Base-by-base conservation (phyloP, 2,888 invertebrate genomes). In the Chrysolina haemoptera region DNA sequence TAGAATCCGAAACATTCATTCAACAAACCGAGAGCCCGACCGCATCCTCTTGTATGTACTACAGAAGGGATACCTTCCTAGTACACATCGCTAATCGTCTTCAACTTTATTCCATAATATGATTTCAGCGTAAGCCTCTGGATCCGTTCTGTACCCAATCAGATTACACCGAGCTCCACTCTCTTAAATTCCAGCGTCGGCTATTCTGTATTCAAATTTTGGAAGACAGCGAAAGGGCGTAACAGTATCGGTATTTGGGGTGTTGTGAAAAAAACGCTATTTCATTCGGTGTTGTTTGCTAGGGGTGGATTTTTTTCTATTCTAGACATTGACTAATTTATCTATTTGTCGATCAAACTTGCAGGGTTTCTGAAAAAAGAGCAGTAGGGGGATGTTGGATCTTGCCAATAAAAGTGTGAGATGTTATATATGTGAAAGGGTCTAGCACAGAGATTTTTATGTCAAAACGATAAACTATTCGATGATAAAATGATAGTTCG, bases 181-280 rank as follows among this genome's bases (percentile, higher is more conserved):
- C 14, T 27, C 59, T 59, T 27, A 27, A 59, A 59, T 27, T 59
- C 22, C 27, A 8, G 16, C 14, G 16, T n/a, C 27, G 59, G 27
- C 27, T 14, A 27, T 59, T n/a, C 63, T 46, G 59, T 53, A 70
- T 71, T 68, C 53, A 63, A 71, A 68, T 68, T 53, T 68, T 64
- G 43, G 72, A 20, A 68, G 68, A 72, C 64, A 71, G 53, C 46
- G 48, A 72, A 72, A 68, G 64, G 72, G 72, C 68, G 72, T 72
- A 59, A 46, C 53, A 46, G 68, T 68, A 59, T 59, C 59, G 27
- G 27, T 50, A 59, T 59, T n/a, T 59, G 27, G 59, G n/a, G 59
- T 59, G 59, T 59, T 22, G 59, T 59, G 53, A 59, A 27, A 46
- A 43, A 59, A 59, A 59, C 59, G 27, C 14, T 59, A 27, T 59